Conservation (phyloP, 2,888 invertebrate species). For the Hipparchia semele region DNA sequence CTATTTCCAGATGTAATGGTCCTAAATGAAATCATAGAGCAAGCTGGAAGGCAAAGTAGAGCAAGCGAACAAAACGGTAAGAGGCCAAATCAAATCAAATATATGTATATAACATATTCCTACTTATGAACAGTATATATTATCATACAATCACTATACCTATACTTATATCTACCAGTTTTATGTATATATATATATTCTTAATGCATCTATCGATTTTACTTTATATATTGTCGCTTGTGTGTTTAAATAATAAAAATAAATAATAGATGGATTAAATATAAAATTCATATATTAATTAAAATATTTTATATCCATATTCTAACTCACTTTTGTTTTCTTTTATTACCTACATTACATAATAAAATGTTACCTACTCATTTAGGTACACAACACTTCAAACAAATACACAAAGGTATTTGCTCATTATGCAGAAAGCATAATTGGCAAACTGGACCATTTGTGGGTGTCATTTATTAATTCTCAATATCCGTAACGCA, state of each 20-base stretch:
- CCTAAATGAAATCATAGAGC: slow-evolving; percentile 97
- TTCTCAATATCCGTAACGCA: slow-evolving; percentile 29
- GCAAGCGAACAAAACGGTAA: slow-evolving; percentile 94
- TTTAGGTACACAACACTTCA: slow-evolving; percentile 56
- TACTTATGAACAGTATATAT: neutral
- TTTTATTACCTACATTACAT: slow-evolving; percentile 31
- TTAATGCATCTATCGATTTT: slow-evolving; percentile 24
- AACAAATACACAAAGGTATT: slow-evolving; percentile 68
- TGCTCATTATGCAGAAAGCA: slow-evolving; percentile 81
- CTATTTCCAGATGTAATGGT: slow-evolving; percentile 95
- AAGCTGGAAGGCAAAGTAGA: slow-evolving; percentile 94
- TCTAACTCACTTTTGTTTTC: slow-evolving; percentile 23
- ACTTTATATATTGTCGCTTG: slow-evolving; percentile 27
- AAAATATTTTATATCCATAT: slow-evolving; percentile 26
- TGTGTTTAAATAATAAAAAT: slow-evolving; percentile 21
- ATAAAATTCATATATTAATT: slow-evolving; percentile 20
- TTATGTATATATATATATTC: slow-evolving; percentile 23
- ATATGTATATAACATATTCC: neutral
- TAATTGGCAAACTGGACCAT: slow-evolving; percentile 74
- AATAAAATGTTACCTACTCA: slow-evolving; percentile 43
- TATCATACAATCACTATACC: neutral
- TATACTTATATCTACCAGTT: neutral
- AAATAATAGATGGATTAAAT: slow-evolving; percentile 15
- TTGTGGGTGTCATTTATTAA: slow-evolving; percentile 78
- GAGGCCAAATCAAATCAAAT: slow-evolving; percentile 12